Evolutionary conservation across 2,113 vertebrate species (phyloP), one percentile per base, ranked within the genome.

Genomic region (Platichthys flesus): DNA sequence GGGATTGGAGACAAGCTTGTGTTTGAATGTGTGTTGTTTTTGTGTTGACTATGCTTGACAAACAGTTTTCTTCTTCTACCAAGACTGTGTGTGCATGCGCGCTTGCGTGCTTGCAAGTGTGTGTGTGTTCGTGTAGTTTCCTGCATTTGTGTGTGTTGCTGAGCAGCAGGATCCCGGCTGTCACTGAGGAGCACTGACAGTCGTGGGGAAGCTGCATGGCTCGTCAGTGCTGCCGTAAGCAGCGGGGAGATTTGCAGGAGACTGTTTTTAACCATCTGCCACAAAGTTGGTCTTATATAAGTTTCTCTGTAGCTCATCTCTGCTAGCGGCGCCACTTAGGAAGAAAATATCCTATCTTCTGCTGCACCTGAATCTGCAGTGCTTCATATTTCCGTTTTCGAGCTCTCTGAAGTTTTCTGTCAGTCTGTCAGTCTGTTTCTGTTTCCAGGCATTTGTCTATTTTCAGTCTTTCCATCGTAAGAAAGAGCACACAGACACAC

Each of bases 231-330:
- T 87, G 86, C 60, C 21, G 62, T 88, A 77, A 86, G 78, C 88
- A 76, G 70, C 16, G 2, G 70, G 57, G 59, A 89, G 83, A 89
- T 89, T 89, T 85, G 56, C 58, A 79, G 56, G 45, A 81, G 73
- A 75, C 61, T 26, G 60, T 73, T 67, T 87, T 86, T 83, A 76
- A 64, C 80, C 62, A 42, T 78, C 74, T 70, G 26, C 79, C 85
- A 78, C 83, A 87, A 84, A 89, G 57, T 21, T 56, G 9, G 67
- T 75, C 63, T 88, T 85, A 85, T 78, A 66, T 74, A 87, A 84
- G 64, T 74, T 78, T 68, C 69, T 82, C 40, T 70, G 80, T 57
- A 52, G 71, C 73, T 85, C 76, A n/a, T 67, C 71, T 82, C 80
- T 52, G 63, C 81, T 31, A 12, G 16, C 10, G 37, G 55, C 57